These are phyloP conservation scores for Yponomeuta sedellus DNA, from an alignment of 2,888 invertebrate species.

Conservation along the genomic window DNA sequence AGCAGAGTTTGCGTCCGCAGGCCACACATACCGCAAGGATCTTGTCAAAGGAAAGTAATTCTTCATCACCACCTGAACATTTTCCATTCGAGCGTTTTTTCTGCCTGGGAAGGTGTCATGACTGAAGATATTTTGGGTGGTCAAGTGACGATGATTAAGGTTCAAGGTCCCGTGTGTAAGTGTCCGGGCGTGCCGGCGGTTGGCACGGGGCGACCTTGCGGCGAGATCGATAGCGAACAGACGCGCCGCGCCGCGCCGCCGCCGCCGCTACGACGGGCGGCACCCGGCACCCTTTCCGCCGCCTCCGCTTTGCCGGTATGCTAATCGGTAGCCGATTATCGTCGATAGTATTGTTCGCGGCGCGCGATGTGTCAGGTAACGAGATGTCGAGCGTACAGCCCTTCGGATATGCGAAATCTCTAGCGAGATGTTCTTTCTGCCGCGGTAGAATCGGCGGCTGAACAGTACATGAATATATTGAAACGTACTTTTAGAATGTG, in stretches of 20 bases:
- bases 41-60: neutral
- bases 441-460: too few relatives aligned
- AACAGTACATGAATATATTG: too few relatives aligned
- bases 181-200: conserved; percentile 35
- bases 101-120: neutral
- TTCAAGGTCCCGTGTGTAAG: conserved; percentile 62
- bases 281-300: conserved; percentile 22
- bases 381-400: conserved; percentile 12
- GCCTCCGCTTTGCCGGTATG: conserved; percentile 27
- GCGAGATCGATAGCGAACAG: conserved; percentile 65
- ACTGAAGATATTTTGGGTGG: neutral
- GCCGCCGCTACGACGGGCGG: conserved; percentile 36
- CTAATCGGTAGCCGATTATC: conserved; percentile 38
- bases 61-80: neutral
- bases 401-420: too few relatives aligned
- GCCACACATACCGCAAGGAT: neutral
- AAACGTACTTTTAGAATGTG: too few relatives aligned
- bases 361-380: neutral
- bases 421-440: too few relatives aligned
- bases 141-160: conserved; percentile 32
- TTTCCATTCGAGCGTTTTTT: neutral
- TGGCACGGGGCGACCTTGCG: conserved; percentile 48
- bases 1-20: neutral
- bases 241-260: conserved; percentile 58
- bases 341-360: conserved; percentile 28